Percentiles rank a stretch among this genome's conserved stretches.
These are phyloP conservation scores for Oryctes rhinoceros DNA, from an alignment of 1,140 invertebrate species.

Conservation along the genomic window DNA sequence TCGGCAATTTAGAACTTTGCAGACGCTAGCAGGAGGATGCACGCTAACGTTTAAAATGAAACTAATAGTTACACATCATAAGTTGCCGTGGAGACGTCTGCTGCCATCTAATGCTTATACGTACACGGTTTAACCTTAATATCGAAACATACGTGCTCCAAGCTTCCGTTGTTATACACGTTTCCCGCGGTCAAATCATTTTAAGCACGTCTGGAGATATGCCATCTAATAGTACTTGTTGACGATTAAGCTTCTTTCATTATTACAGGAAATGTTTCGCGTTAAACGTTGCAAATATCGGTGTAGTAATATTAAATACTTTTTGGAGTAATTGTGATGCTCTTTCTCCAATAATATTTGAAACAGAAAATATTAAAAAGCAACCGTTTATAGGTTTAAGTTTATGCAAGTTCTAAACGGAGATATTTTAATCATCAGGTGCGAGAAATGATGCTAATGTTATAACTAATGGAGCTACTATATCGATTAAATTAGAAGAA, in stretches of 20 bases:
- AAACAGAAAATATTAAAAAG: no score
- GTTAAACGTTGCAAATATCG: not conserved
- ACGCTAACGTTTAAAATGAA: not conserved
- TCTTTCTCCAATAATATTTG: no score
- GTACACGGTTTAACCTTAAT: constrained; percentile 18
- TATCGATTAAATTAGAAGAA: no score
- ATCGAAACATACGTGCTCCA: not conserved
- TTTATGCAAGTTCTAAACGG: no score
- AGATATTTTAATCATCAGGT: no score
- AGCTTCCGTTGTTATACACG: not conserved
- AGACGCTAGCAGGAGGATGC: constrained; percentile 1
- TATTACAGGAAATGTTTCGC: no score
- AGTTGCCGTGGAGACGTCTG: not conserved
- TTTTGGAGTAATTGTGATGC: not conserved
- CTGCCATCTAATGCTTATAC: not conserved
- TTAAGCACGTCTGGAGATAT: not conserved
- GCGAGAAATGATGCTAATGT: no score
- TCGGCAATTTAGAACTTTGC: constrained; percentile 28
- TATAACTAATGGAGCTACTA: no score
- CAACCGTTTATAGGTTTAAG: no score
- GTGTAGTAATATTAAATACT: no score
- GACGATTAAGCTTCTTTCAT: no score
- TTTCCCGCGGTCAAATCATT: constrained; percentile 1
- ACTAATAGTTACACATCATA: constrained; percentile 31
- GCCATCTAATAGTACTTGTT: no score